Percentiles rank a stretch among this genome's conserved stretches.
phyloP scores from a whole-genome alignment of 2,888 invertebrate species.

The Auanema freiburgensis region DNA sequence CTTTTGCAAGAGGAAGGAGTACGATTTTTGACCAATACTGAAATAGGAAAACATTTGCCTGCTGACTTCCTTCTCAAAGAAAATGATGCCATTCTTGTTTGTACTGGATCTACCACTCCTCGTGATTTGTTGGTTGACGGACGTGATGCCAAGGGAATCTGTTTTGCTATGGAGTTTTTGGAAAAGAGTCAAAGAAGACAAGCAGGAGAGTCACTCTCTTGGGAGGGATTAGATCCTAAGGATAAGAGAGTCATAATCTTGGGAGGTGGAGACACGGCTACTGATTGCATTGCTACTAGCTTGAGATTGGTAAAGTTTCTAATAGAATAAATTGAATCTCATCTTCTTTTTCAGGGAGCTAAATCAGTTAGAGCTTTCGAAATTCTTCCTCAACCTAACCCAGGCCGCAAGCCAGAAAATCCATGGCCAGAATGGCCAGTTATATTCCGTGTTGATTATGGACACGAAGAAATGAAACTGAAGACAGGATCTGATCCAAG shows the following conservation, averaged over 20 bases:
- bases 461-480: conserved; percentile 88
- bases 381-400: conserved; percentile 89
- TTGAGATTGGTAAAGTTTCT: conserved; percentile 77
- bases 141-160: conserved; percentile 85
- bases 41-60: conserved; percentile 87
- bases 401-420: conserved; percentile 80
- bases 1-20: conserved; percentile 87
- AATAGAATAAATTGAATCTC: too few species aligned
- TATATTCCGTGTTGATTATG: conserved; percentile 94
- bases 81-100: conserved; percentile 84
- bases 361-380: conserved; percentile 91
- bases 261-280: conserved; percentile 83
- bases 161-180: conserved; percentile 96
- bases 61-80: conserved; percentile 71
- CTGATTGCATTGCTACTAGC: conserved; percentile 97
- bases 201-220: conserved; percentile 58
- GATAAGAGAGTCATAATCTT: conserved; percentile 93
- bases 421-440: conserved; percentile 99
- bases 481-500: conserved; percentile 85
- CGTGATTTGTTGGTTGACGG: conserved; percentile 76
- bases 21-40: conserved; percentile 82
- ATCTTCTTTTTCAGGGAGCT: conserved; percentile 78
- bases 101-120: conserved; percentile 94
- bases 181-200: conserved; percentile 95
- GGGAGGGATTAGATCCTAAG: conserved; percentile 77